Percentiles rank a stretch among this genome's conserved stretches.
These are phyloP conservation scores for Triplophysa tibetana DNA, from an alignment of 2,113 vertebrate genomes.

Conservation along the genomic window DNA sequence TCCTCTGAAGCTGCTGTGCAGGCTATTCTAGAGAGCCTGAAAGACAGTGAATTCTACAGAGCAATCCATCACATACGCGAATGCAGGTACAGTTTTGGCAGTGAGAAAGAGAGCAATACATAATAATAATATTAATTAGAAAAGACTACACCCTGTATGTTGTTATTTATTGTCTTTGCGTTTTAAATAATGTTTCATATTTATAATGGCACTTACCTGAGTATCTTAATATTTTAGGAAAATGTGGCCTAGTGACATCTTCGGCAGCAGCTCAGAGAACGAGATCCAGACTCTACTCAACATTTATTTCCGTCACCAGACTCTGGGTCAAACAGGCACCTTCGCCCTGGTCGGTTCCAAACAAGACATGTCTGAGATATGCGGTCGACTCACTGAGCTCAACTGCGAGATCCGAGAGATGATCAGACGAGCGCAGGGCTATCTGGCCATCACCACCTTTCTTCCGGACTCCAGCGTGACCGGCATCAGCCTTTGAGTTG, in stretches of 20 bases:
- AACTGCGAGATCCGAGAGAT: conserved; percentile 92
- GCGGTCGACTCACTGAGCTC: conserved; percentile 88
- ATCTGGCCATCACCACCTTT: conserved; percentile 85
- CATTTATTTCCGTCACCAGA: conserved; percentile 97
- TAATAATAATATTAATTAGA: too few species aligned
- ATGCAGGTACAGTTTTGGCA: conserved; percentile 79
- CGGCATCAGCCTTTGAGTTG: conserved; percentile 88
- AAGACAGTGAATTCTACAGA: conserved; percentile 88
- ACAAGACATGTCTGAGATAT: conserved; percentile 91
- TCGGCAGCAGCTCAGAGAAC: conserved; percentile 88
- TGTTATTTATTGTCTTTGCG: not conserved
- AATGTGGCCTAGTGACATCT: conserved; percentile 94
- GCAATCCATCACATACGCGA: conserved; percentile 90
- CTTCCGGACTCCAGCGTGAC: conserved; percentile 89
- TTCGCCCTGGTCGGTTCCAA: conserved; percentile 93
- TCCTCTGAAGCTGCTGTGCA: conserved; percentile 93
- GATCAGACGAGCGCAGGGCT: conserved; percentile 87
- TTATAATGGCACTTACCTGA: not conserved
- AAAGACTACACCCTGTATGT: too few species aligned
- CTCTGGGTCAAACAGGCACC: conserved; percentile 91
- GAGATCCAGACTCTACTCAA: conserved; percentile 94
- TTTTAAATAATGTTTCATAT: not conserved
- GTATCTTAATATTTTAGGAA: conserved; percentile 71
- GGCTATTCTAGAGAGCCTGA: conserved; percentile 93
- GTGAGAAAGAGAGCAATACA: too few species aligned